phyloP scores from a whole-genome alignment of 92 coral and sea anemone genomes.

The Parazoanthus atlanticus region DNA sequence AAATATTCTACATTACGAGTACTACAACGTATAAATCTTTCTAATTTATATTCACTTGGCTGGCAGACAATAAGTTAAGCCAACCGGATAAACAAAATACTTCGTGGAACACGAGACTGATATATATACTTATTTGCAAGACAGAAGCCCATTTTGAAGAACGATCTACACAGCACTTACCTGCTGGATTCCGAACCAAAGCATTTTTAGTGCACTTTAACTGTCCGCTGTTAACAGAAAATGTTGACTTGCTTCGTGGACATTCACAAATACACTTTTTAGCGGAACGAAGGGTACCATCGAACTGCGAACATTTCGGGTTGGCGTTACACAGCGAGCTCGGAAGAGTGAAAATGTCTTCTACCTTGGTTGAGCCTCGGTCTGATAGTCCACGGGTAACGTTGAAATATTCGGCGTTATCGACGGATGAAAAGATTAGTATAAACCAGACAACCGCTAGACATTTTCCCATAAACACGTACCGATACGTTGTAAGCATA shows the following conservation, averaged over 20 bases:
- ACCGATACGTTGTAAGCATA: background rate
- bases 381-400: conserved; percentile 16
- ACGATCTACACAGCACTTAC: background rate
- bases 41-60: background rate
- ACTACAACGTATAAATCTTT: background rate
- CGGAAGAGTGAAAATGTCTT: conserved; percentile 31
- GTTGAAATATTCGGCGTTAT: conserved; percentile 1
- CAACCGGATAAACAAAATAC: background rate
- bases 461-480: background rate
- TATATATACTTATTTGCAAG: background rate
- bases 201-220: conserved; percentile 6
- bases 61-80: background rate
- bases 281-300: conserved; percentile 4
- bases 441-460: conserved; percentile 15
- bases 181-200: conserved; percentile 18
- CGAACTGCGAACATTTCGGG: conserved; percentile 25
- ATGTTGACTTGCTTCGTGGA: conserved; percentile 7
- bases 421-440: background rate
- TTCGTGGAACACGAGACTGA: background rate
- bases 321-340: conserved; percentile 24
- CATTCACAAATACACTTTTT: conserved; percentile 30
- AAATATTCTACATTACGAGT: too few relatives aligned
- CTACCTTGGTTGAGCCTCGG: background rate
- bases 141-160: background rate
- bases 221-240: background rate